A percentile compares a stretch with the other conserved stretches of the same genome.
These are phyloP conservation scores for Penelope pileata DNA, from an alignment of 2,113 vertebrate species.

Conservation along the genomic window DNA sequence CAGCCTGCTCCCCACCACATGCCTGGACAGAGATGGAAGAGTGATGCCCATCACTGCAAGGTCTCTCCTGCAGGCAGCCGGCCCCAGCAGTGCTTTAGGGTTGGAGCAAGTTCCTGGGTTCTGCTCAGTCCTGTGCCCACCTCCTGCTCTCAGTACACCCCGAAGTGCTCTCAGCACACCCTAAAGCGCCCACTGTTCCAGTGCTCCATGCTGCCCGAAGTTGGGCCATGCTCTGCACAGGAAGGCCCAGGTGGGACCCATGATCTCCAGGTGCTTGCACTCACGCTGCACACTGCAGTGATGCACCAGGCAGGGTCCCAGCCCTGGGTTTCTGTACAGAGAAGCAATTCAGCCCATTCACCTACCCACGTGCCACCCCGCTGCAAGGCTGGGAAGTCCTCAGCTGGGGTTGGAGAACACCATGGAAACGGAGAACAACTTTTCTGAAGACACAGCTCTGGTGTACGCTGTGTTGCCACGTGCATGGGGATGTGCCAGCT, in stretches of 20 bases:
- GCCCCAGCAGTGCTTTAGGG: accelerated
- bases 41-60: neutral
- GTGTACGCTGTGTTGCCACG: accelerated
- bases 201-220: accelerated
- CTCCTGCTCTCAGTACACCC: accelerated
- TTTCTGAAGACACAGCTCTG: accelerated
- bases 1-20: accelerated
- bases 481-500: accelerated
- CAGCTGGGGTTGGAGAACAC: neutral
- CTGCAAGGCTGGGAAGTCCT: neutral
- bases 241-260: accelerated
- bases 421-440: neutral
- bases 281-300: neutral
- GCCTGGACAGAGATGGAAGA: neutral
- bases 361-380: too few species aligned
- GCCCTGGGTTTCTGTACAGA: neutral
- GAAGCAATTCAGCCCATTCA: too few species aligned
- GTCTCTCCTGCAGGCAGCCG: neutral
- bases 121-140: accelerated
- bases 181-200: accelerated
- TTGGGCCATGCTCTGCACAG: accelerated
- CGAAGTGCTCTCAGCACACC: accelerated
- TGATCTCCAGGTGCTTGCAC: neutral
- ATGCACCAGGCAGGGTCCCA: too few species aligned
- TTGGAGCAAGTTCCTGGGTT: accelerated